phyloP scores from a whole-genome alignment of 2,888 invertebrate species.

The Aporophyla lueneburgensis region DNA sequence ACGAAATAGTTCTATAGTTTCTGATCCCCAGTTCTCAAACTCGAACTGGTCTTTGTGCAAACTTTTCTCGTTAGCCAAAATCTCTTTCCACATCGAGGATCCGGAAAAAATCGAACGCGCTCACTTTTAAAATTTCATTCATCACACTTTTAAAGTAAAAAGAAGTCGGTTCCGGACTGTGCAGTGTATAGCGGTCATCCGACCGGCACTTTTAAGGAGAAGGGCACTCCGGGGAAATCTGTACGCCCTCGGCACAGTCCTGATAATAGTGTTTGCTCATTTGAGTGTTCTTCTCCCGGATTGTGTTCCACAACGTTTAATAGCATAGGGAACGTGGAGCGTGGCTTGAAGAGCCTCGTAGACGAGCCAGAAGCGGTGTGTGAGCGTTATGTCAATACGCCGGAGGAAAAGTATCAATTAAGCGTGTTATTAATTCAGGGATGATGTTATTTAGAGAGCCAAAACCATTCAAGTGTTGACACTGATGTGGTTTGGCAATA shows the following conservation, averaged over 20 bases:
- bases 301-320: conserved; percentile 81
- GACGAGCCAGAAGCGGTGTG: conserved; percentile 44
- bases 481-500: not conserved
- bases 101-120: conserved; percentile 42
- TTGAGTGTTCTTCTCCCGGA: conserved; percentile 85
- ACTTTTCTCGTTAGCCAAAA: conserved; percentile 61
- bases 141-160: conserved; percentile 67
- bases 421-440: conserved; percentile 45
- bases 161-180: conserved; percentile 72
- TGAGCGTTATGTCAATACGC: conserved; percentile 62
- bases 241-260: conserved; percentile 80
- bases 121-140: conserved; percentile 54
- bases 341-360: conserved; percentile 69
- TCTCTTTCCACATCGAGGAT: conserved; percentile 23
- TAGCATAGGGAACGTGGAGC: conserved; percentile 73
- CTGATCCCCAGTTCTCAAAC: conserved; percentile 27
- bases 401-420: conserved; percentile 54
- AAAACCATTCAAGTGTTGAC: conserved; percentile 2
- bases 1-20: conserved; percentile 11
- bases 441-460: conserved; percentile 14
- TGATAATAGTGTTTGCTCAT: conserved; percentile 90
- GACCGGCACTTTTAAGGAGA: conserved; percentile 87
- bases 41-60: conserved; percentile 46
- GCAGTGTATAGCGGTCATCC: conserved; percentile 83
- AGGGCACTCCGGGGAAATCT: conserved; percentile 88